These are phyloP conservation scores for Acipenser oxyrinchus DNA, from an alignment of 2,797 vertebrate species.

Conservation along the genomic window DNA sequence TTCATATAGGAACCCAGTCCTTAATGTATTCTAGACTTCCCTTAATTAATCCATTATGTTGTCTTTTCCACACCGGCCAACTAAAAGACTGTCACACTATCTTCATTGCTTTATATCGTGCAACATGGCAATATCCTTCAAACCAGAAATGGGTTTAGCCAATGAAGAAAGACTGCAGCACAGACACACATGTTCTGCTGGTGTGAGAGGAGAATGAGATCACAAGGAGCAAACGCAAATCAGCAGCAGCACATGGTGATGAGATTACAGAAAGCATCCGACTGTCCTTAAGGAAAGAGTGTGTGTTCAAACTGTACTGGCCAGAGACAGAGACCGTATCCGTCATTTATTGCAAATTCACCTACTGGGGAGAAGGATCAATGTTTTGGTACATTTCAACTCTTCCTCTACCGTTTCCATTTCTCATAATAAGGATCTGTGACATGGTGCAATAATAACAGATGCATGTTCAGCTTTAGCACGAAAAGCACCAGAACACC, in stretches of 20 bases:
- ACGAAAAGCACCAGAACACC: too few relatives aligned
- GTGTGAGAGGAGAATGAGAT: not conserved
- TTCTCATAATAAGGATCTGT: too few relatives aligned
- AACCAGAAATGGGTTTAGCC: constrained; percentile 3
- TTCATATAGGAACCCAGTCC: not conserved
- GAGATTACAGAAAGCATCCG: not conserved
- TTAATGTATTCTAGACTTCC: not conserved
- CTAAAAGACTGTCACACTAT: not conserved
- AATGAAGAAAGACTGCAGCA: not conserved
- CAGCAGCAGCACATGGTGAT: not conserved
- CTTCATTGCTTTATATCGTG: not conserved
- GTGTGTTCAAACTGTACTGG: not conserved
- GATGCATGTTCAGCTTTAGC: too few relatives aligned
- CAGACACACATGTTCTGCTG: not conserved
- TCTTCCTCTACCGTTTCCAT: too few relatives aligned
- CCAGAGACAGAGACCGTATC: constrained; percentile 3
- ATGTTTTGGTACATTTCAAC: too few relatives aligned
- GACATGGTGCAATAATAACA: too few relatives aligned
- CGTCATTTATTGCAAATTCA: not conserved
- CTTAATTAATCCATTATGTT: not conserved
- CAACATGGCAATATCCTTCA: constrained; percentile 7
- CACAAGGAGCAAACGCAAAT: not conserved
- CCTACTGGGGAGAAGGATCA: too few relatives aligned
- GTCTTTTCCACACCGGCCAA: not conserved
- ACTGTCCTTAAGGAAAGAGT: constrained; percentile 1